Evolutionary conservation across 1,140 invertebrate genomes (phyloP).

Genomic region (Arion vulgaris): DNA sequence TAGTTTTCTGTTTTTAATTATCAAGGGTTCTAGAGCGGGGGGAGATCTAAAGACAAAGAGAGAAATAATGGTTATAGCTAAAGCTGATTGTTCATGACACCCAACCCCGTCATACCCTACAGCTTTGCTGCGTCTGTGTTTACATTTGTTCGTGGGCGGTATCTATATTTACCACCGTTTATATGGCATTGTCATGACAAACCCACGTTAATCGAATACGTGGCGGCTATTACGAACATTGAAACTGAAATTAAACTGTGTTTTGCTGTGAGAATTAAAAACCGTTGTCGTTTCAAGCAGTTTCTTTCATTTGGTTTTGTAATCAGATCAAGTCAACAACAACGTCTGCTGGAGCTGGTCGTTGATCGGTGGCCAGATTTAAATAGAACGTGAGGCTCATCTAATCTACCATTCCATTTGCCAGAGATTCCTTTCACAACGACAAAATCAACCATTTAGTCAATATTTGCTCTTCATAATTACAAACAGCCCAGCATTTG

Average conservation of each 20-base stretch:
- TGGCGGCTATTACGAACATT: neutral
- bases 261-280: neutral
- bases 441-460: neutral
- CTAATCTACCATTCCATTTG: neutral
- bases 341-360: neutral
- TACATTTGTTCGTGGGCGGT: neutral
- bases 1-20: too few species aligned
- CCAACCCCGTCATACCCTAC: neutral
- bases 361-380: neutral
- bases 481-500: neutral
- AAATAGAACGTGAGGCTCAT: neutral
- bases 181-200: neutral
- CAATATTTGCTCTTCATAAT: slow-evolving; percentile 7
- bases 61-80: too few species aligned
- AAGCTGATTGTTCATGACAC: too few species aligned
- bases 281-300: neutral
- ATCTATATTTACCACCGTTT: neutral
- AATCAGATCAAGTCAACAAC: neutral
- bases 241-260: neutral
- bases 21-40: too few species aligned
- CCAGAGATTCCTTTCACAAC: neutral
- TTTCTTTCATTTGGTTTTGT: slow-evolving; percentile 1
- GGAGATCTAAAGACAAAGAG: too few species aligned
- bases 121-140: neutral
- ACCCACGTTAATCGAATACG: neutral